These are phyloP conservation scores for Muscidifurax raptorellus DNA, from an alignment of 1,140 invertebrate species.

Conservation along the genomic window DNA sequence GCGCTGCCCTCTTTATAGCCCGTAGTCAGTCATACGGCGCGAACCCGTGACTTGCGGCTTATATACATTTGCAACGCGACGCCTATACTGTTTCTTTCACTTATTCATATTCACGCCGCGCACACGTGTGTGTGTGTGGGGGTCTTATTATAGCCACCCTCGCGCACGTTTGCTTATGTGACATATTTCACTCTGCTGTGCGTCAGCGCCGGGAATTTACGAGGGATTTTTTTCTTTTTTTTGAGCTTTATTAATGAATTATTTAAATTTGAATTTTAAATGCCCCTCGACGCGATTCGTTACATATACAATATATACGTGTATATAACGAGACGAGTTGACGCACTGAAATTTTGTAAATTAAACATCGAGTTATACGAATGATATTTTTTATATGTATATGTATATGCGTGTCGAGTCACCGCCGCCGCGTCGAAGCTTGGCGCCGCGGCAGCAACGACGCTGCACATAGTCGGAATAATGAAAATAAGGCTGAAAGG, in stretches of 20 bases:
- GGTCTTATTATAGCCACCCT: background rate
- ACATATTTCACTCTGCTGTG: background rate
- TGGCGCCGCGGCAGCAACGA: background rate
- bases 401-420: no score
- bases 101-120: no score
- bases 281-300: no score
- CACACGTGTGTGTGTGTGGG: background rate
- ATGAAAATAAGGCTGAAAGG: background rate
- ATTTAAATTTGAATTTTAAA: background rate
- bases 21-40: background rate
- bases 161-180: no score
- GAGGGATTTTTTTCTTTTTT: background rate
- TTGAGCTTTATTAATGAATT: background rate
- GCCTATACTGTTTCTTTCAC: background rate
- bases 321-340: no score
- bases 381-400: no score
- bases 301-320: no score
- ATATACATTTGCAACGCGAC: background rate
- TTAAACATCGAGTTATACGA: no score
- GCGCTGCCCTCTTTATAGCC: background rate
- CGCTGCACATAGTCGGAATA: background rate
- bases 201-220: background rate
- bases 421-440: no score
- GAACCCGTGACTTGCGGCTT: slow-evolving; percentile 36
- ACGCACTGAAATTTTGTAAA: no score